A percentile compares a stretch with the other conserved stretches of the same genome.
Conservation (phyloP, 2,888 invertebrate species). For the Apotomis turbidana region DNA sequence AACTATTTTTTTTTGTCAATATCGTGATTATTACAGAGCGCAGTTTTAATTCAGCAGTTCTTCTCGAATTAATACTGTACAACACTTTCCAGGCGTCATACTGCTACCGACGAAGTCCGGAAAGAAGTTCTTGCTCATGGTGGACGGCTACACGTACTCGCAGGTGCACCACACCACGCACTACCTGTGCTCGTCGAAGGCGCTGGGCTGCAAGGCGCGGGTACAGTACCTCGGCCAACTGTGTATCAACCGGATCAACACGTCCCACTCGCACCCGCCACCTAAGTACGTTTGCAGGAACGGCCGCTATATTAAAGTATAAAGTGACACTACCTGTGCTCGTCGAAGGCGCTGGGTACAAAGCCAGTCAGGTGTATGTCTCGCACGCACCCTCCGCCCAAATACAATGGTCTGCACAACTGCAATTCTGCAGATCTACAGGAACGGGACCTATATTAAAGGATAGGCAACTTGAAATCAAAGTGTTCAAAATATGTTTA, state of each 20-base stretch:
- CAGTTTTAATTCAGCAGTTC: no score
- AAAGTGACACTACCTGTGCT: background rate
- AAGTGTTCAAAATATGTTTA: no score
- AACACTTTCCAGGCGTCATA: constrained; percentile 7
- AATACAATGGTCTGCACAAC: no score
- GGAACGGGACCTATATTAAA: no score
- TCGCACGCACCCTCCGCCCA: no score
- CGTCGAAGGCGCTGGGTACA: no score
- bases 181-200: constrained; percentile 45
- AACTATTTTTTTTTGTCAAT: no score
- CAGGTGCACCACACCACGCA: constrained; percentile 16
- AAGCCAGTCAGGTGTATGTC: no score
- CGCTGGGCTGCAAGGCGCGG: constrained; percentile 44
- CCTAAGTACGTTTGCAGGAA: constrained; percentile 25
- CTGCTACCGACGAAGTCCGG: constrained; percentile 26
- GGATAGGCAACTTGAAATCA: no score
- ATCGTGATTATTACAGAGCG: no score
- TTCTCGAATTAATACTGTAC: background rate
- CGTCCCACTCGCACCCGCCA: constrained; percentile 23
- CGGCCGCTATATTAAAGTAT: constrained; percentile 30
- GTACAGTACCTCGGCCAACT: constrained; percentile 24
- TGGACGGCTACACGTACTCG: constrained; percentile 30
- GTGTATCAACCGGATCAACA: constrained; percentile 11
- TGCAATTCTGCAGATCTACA: no score
- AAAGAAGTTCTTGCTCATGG: constrained; percentile 27